Conservation (phyloP, 2,113 vertebrate species). For the Smithornis capensis region DNA sequence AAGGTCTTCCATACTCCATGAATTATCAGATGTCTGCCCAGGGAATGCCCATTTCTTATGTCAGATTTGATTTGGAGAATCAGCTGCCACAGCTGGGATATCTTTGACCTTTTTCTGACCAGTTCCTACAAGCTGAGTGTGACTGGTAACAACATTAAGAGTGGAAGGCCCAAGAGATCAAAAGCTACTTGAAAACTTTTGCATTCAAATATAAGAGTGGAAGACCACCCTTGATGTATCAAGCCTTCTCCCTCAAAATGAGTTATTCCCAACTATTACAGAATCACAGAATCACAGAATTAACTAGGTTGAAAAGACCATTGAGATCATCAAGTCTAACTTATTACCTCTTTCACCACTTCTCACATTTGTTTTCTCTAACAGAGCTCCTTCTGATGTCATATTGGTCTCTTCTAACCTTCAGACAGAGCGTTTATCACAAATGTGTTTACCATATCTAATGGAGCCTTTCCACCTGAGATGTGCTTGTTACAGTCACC, state of each 20-base stretch:
- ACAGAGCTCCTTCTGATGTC: neutral
- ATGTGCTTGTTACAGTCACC: neutral
- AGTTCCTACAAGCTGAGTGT: neutral
- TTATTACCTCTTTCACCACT: neutral
- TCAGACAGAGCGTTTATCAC: neutral
- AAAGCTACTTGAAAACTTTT: neutral
- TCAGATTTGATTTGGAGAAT: neutral
- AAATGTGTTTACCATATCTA: neutral
- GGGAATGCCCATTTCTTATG: neutral
- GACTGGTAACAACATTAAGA: neutral
- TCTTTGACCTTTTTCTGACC: neutral
- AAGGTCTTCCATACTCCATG: neutral
- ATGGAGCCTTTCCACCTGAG: neutral
- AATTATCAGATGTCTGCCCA: neutral
- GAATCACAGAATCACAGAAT: too few relatives aligned
- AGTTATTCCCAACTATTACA: neutral
- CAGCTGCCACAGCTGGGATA: neutral
- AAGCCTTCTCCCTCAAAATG: fast-evolving
- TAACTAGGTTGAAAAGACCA: too few relatives aligned
- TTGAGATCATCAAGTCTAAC: too few relatives aligned
- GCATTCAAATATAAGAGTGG: neutral
- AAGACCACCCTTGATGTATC: neutral
- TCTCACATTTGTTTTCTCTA: neutral
- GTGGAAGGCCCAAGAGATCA: neutral
- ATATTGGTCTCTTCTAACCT: neutral